Evolutionary conservation across 2,113 vertebrate genomes (phyloP), one percentile per base, ranked within the genome.

Genomic region (Xenopus laevis): DNA sequence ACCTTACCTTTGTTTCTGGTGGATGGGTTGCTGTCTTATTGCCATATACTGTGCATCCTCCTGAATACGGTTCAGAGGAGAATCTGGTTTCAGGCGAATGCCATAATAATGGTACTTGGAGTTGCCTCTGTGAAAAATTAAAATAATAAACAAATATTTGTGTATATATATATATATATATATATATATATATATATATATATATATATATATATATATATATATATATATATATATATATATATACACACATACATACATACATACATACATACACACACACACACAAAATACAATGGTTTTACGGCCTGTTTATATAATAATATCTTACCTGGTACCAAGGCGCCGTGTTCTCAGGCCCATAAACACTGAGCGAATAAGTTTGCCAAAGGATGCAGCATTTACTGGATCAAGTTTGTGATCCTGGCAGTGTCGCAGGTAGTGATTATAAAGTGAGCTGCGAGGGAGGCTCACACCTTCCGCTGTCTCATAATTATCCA

Each of bases 21-120:
- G 95, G 44, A 94, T 83, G 8, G 97, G 95, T 82, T 98, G 96
- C 85, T 98, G 97, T 69, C 96, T 90, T 96, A 99, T 96, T 66
- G 97, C 97, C 95, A 96, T 96, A 86, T 98, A 98, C 86, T 98
- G 96, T 0, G 91, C 90, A 81, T 99, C 97, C 73, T 98, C 97
- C 88, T 97, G 97, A 80, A 98, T 79, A 40, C 94, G 93, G 84
- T 96, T 98, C 72, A 98, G 91, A 0, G 96, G 96, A 0, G 97
- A 99, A 84, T 98, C 96, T 0, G 97, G 96, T 85, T 99, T 98
- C 17, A 99, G 92, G 1, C 97, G 94, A 84, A 99, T 99, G 67
- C 97, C 97, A 0, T 98, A 99, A 81, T 99, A 99, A 82, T 99
- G 97, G 72, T 99, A 99, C 79, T 98, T 99, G 2, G 97, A 99